phyloP scores from a whole-genome alignment of 2,797 vertebrate species.

The Oreochromis mossambicus region DNA sequence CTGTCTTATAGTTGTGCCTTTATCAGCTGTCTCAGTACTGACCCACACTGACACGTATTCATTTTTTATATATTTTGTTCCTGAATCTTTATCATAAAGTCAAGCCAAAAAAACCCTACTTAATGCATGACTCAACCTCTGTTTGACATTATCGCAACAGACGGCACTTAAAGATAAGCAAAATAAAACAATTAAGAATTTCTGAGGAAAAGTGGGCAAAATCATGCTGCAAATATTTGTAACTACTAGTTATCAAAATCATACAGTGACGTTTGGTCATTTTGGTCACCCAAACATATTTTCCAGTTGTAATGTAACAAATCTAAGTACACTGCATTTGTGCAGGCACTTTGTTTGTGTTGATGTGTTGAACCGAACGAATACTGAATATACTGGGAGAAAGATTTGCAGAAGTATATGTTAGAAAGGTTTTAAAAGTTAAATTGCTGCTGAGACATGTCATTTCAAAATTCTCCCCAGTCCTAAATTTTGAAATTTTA shows the following conservation, averaged over 20 bases:
- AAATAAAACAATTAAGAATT: not conserved
- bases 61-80: not conserved
- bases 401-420: not conserved
- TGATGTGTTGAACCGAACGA: not conserved
- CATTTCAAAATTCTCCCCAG: not conserved
- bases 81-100: not conserved
- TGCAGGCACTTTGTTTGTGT: not conserved
- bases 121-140: not conserved
- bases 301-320: not conserved
- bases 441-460: not conserved
- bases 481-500: not conserved
- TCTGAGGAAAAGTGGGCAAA: not conserved
- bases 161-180: not conserved
- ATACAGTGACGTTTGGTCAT: not conserved
- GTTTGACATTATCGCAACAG: not conserved
- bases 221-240: not conserved
- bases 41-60: not conserved
- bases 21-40: not conserved
- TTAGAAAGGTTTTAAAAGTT: not conserved
- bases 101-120: not conserved
- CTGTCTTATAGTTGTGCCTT: not conserved
- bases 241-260: not conserved
- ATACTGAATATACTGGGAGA: not conserved
- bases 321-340: not conserved
- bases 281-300: accelerated